Evolutionary conservation across 2,888 invertebrate genomes (phyloP).

Genomic region (Caenorhabditis sp.): DNA sequence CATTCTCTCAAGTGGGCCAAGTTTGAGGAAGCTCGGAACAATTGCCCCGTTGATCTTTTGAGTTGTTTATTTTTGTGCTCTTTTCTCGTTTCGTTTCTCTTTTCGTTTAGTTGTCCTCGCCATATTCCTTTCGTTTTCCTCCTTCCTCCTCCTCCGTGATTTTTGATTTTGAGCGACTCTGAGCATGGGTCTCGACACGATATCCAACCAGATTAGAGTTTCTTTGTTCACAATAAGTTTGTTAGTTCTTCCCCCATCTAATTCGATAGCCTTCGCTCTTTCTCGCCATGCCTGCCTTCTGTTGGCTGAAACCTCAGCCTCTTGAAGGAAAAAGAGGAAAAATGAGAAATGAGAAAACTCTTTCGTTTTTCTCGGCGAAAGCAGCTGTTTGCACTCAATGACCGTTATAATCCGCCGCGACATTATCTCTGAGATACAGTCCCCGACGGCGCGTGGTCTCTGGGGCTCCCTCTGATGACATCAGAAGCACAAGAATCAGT

Average conservation of each 20-base stretch:
- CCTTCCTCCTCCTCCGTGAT: constrained; percentile 7
- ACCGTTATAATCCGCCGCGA: constrained; percentile 14
- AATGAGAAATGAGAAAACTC: background rate
- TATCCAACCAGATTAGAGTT: constrained; percentile 1
- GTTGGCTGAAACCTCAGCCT: too few species aligned
- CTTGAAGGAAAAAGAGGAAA: too few species aligned
- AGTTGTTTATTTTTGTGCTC: constrained; percentile 53
- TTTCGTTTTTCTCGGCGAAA: background rate
- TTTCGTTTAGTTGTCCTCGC: too few species aligned
- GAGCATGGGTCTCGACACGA: background rate
- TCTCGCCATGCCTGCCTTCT: too few species aligned
- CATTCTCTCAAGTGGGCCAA: constrained; percentile 6
- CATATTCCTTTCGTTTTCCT: background rate
- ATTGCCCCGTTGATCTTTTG: constrained; percentile 45
- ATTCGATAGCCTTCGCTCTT: background rate
- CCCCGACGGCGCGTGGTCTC: background rate
- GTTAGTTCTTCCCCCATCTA: too few species aligned
- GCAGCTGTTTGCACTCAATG: constrained; percentile 12
- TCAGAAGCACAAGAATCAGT: constrained; percentile 55
- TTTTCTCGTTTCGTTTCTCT: background rate
- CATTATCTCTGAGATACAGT: too few species aligned
- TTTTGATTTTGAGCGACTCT: too few species aligned
- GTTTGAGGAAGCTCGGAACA: constrained; percentile 9
- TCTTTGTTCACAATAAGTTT: too few species aligned
- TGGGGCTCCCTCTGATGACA: constrained; percentile 31